Evolutionary conservation across 1,140 invertebrate genomes (phyloP), one percentile per base, ranked within the genome.

Genomic region (Drosophila gunungcola): DNA sequence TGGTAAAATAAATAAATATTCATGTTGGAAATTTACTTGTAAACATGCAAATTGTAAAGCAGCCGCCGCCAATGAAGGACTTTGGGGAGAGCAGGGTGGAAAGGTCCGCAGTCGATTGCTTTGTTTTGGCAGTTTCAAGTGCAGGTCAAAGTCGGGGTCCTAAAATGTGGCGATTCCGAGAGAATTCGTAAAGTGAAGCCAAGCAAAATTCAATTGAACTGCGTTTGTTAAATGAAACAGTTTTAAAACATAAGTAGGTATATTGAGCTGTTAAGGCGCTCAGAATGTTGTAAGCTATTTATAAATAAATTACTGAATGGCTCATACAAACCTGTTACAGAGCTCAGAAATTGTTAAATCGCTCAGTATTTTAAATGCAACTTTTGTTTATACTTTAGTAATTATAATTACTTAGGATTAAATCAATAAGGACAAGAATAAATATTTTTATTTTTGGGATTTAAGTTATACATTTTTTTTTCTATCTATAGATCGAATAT

Each of bases 1-100:
- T 76, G 73, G 61, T 42, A 61, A 58, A 80, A 81, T 69, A 74
- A 65, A 73, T 67, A 78, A 78, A 82, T 78, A 82, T 82, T 76
- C 60, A 73, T 68, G 67, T 46, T 51, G 54, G 39, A 60, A 76
- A 67, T 75, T 68, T 74, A 60, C 77, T 74, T 68, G 77, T 68
- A 79, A 79, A 79, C 77, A 79, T 74, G 77, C 65, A 74, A 68
- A 55, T 80, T 80, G 68, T 49, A 54, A 70, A 54, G 68, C 68
- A 70, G 68, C 65, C 68, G 27, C 46, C 46, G 43, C 52, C 67
- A 57, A 70, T 70, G 43, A 57, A 41, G 52, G 41, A 70, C 29
- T 46, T n/a, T 10, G 21, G 27, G 38, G 21, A 25, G 6, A 41
- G 13, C 57, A 11, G 60, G 60, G 61, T 43, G 49, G 55, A 21